Evolutionary conservation across 2,113 vertebrate species (phyloP).

Genomic region (Tachycineta bicolor): DNA sequence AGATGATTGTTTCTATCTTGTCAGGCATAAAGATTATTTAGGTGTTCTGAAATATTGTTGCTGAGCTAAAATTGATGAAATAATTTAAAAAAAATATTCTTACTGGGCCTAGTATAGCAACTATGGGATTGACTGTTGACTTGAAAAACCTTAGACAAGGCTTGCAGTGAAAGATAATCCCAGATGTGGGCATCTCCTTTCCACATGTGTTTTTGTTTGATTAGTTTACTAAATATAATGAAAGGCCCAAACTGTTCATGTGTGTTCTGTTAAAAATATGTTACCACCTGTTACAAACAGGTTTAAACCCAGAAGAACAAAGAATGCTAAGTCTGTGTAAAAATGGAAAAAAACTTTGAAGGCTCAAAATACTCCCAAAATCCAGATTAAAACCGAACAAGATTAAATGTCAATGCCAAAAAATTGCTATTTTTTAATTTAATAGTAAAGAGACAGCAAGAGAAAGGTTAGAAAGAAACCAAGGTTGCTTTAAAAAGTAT

Average conservation of each 20-base stretch:
- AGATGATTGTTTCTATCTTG: background rate
- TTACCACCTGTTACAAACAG: background rate
- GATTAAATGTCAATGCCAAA: background rate
- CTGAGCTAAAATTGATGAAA: background rate
- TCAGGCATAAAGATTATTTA: background rate
- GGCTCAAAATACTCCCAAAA: background rate
- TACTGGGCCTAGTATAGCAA: background rate
- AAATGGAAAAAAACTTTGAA: background rate
- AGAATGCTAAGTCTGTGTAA: background rate
- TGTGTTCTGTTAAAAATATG: background rate
- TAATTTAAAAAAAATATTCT: background rate
- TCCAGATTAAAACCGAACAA: background rate
- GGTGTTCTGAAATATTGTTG: background rate
- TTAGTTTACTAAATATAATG: background rate
- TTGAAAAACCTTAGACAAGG: background rate
- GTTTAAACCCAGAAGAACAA: background rate
- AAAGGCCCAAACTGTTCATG: background rate
- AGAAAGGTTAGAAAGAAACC: background rate
- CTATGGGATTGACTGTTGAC: background rate
- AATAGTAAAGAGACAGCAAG: background rate
- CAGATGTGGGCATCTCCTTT: background rate
- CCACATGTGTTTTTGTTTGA: background rate
- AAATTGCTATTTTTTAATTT: background rate
- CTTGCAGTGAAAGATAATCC: background rate
- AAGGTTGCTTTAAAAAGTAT: background rate